These are phyloP conservation scores for Ectemnius cavifrons DNA, from an alignment of 2,888 invertebrate genomes.

Conservation along the genomic window DNA sequence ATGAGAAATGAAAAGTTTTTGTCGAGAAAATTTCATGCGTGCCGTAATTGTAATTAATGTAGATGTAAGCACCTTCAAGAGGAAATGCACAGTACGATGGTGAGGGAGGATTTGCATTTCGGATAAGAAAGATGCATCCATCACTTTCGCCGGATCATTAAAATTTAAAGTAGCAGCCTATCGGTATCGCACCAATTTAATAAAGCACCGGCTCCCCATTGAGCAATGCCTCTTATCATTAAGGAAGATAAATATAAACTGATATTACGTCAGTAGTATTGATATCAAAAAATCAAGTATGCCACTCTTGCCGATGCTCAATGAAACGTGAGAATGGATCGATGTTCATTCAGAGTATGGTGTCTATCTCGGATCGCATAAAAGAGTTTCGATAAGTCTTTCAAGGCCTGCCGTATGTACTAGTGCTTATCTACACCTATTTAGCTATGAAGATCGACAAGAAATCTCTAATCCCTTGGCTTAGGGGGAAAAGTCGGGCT, in stretches of 20 bases:
- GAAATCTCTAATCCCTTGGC: background rate
- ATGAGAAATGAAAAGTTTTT: no score
- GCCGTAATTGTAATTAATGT: no score
- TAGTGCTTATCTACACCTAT: no score
- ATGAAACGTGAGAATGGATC: constrained; percentile 7
- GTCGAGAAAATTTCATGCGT: no score
- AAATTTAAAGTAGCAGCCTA: constrained; percentile 9
- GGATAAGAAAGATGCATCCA: background rate
- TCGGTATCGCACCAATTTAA: constrained; percentile 8
- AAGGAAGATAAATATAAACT: constrained; percentile 18
- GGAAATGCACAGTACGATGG: no score
- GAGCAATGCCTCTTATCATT: constrained; percentile 16
- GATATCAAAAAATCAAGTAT: constrained; percentile 24
- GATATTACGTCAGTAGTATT: constrained; percentile 24
- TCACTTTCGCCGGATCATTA: constrained; percentile 10
- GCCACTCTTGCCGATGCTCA: constrained; percentile 10
- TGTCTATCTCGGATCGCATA: background rate
- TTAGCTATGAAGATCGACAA: no score
- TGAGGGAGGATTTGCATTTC: background rate
- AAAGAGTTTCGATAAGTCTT: background rate
- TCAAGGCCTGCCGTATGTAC: no score
- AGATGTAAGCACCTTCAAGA: no score
- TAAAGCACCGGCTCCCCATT: constrained; percentile 14
- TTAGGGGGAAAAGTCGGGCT: no score
- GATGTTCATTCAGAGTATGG: background rate